Evolutionary conservation across 1,140 invertebrate species (phyloP).

Genomic region (Oreohelix idahoensis): DNA sequence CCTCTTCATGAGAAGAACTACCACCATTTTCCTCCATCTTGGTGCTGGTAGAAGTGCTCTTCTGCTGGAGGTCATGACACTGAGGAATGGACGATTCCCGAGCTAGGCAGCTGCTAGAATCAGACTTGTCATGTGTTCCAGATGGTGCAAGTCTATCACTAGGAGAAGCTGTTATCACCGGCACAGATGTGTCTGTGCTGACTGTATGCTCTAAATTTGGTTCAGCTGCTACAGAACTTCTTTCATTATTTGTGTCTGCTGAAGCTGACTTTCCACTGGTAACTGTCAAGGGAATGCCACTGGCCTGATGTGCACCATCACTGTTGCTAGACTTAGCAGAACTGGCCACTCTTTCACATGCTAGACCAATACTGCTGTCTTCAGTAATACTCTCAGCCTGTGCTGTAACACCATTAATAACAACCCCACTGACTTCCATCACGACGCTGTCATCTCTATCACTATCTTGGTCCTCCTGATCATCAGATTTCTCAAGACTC

Average conservation of each 20-base stretch:
- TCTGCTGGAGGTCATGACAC: not conserved
- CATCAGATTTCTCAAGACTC: not conserved
- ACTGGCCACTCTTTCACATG: not conserved
- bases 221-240: not conserved
- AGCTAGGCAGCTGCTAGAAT: not conserved
- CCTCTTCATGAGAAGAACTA: too few species aligned
- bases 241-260: not conserved
- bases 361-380: not conserved
- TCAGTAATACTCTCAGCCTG: not conserved
- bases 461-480: not conserved
- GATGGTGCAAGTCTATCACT: not conserved
- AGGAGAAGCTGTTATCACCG: not conserved
- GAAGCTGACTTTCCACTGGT: not conserved
- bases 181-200: too few species aligned
- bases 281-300: not conserved
- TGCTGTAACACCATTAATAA: not conserved
- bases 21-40: too few species aligned
- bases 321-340: not conserved
- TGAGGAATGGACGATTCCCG: not conserved
- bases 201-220: too few species aligned
- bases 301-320: not conserved
- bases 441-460: not conserved
- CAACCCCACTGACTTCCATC: too few species aligned
- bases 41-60: too few species aligned
- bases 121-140: not conserved